These are phyloP conservation scores for Epizoanthus rinbou DNA, from an alignment of 92 coral and sea anemone species.

Conservation along the genomic window DNA sequence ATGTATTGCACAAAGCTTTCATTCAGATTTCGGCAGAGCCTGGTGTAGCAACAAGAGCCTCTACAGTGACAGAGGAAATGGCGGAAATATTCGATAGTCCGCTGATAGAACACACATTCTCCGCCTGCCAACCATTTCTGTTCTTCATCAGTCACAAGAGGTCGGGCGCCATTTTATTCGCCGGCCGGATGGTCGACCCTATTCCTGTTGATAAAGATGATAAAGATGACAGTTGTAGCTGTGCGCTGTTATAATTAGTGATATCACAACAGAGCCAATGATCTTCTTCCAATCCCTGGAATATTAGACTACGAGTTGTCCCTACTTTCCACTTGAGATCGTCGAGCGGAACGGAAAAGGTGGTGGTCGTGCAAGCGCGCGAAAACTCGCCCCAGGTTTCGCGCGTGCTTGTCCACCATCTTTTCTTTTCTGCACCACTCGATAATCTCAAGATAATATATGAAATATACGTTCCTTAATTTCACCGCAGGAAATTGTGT, in stretches of 20 bases:
- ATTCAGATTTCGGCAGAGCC: conserved; percentile 27
- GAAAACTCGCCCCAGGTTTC: no score
- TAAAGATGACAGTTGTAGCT: neutral
- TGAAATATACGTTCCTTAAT: no score
- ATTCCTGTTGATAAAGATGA: neutral
- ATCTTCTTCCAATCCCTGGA: no score
- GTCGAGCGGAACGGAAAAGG: no score
- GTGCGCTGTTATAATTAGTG: conserved; percentile 2
- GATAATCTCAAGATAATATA: no score
- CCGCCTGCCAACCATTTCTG: conserved; percentile 27
- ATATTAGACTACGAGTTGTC: no score
- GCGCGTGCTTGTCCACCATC: no score
- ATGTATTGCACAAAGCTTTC: conserved; percentile 27
- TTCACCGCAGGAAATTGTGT: no score
- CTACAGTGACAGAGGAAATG: conserved; percentile 40
- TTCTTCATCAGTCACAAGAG: conserved; percentile 37
- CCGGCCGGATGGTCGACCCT: conserved; percentile 29
- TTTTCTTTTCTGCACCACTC: no score
- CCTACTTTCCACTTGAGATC: no score
- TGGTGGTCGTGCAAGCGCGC: no score
- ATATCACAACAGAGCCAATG: no score
- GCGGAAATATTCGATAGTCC: conserved; percentile 23
- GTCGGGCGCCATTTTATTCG: conserved; percentile 19
- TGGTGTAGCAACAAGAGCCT: conserved; percentile 1
- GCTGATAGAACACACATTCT: conserved; percentile 18